A percentile compares a stretch with the other conserved stretches of the same genome.
Evolutionary conservation across 2,888 invertebrate genomes (phyloP).

Genomic region (Volucella inflata): DNA sequence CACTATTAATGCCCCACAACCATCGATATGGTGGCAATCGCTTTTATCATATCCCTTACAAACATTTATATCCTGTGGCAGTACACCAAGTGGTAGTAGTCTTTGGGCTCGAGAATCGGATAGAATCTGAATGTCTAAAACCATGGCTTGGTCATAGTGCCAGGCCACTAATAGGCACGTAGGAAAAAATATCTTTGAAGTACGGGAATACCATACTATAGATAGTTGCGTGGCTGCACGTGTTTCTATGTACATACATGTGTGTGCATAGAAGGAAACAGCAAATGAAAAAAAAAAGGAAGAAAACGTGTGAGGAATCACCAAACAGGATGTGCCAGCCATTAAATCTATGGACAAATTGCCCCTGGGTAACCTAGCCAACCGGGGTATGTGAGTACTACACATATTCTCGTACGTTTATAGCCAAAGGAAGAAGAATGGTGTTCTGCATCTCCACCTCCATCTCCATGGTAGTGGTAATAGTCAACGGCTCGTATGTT

Average conservation of each 20-base stretch:
- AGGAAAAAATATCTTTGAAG: slow-evolving; percentile 69
- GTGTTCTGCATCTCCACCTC: not conserved
- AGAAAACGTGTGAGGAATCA: slow-evolving; percentile 70
- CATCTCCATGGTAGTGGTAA: slow-evolving; percentile 50
- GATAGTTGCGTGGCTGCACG: slow-evolving; percentile 71
- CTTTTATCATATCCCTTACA: slow-evolving; percentile 73
- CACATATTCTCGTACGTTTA: slow-evolving; percentile 11
- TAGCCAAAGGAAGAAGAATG: slow-evolving; percentile 16
- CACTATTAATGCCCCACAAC: slow-evolving; percentile 14
- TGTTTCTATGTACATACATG: slow-evolving; percentile 10
- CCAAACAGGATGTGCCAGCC: slow-evolving; percentile 73
- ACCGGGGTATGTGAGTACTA: slow-evolving; percentile 1
- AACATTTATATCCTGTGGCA: slow-evolving; percentile 72
- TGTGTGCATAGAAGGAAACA: slow-evolving; percentile 6
- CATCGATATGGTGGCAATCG: slow-evolving; percentile 61
- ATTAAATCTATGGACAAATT: slow-evolving; percentile 75
- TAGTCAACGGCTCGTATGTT: slow-evolving; percentile 74
- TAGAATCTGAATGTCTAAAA: slow-evolving; percentile 73
- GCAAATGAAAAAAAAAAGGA: slow-evolving; percentile 10
- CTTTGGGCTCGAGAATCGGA: slow-evolving; percentile 50
- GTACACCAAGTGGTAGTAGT: slow-evolving; percentile 38
- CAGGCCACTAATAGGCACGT: slow-evolving; percentile 73
- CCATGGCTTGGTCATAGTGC: slow-evolving; percentile 57
- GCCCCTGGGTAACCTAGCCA: slow-evolving; percentile 62
- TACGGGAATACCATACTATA: not conserved